These are phyloP conservation scores for Oceanodroma tethys DNA, from an alignment of 2,113 vertebrate genomes.

Conservation along the genomic window DNA sequence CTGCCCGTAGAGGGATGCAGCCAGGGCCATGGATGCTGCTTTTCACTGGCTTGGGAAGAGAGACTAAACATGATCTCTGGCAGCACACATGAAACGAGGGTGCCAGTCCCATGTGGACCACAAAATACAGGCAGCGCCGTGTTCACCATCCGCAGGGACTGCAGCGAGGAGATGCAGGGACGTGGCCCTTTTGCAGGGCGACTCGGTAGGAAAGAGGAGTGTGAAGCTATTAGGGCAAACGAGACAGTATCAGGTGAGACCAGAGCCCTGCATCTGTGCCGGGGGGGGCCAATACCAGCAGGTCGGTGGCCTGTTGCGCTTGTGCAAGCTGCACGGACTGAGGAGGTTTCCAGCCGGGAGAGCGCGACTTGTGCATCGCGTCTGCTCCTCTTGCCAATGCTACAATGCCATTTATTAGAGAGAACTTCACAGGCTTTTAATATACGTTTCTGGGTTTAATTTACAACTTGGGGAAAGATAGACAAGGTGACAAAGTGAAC, in stretches of 20 bases:
- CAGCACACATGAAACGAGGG: not conserved
- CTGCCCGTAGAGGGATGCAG: not conserved
- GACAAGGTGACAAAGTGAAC: slow-evolving; percentile 60
- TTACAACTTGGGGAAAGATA: slow-evolving; percentile 31
- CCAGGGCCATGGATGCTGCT: not conserved
- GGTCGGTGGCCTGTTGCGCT: rapidly evolving
- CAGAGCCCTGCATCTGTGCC: not conserved
- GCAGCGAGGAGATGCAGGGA: not conserved
- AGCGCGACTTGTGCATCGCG: rapidly evolving
- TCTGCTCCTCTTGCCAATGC: not conserved
- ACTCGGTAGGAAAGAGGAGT: not conserved
- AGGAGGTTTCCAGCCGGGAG: not conserved
- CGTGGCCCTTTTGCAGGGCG: not conserved
- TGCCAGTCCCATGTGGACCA: no score
- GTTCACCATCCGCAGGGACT: not conserved
- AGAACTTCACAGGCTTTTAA: not conserved
- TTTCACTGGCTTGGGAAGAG: not conserved
- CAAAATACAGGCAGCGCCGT: rapidly evolving
- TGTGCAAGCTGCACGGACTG: not conserved
- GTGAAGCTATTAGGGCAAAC: not conserved
- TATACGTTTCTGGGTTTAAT: not conserved
- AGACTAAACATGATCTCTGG: rapidly evolving
- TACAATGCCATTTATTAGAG: not conserved
- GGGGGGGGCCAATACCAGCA: not conserved
- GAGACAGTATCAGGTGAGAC: not conserved